Conservation (phyloP, 2,888 invertebrate genomes). For the Portevinia maculata region DNA sequence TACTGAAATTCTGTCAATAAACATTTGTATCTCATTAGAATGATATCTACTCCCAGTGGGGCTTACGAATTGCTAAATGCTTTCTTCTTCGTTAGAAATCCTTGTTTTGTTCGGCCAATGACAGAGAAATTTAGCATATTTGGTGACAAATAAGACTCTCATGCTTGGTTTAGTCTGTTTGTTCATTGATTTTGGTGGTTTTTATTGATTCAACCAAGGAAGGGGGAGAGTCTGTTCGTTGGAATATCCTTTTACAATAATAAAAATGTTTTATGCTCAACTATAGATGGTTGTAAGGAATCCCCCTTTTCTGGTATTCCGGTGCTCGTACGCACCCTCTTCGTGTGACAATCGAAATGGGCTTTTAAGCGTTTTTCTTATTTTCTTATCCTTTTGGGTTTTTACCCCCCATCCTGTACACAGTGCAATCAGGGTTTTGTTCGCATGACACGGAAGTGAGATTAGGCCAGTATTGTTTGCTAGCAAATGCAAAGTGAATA, state of each 20-base stretch:
- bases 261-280: conserved; percentile 70
- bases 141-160: conserved; percentile 51
- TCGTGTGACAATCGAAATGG: conserved; percentile 68
- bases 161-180: conserved; percentile 39
- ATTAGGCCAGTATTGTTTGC: conserved; percentile 75
- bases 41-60: conserved; percentile 44
- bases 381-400: conserved; percentile 68
- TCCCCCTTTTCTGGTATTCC: conserved; percentile 35
- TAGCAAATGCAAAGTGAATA: conserved; percentile 68
- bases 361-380: conserved; percentile 74
- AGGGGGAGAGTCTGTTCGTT: not conserved
- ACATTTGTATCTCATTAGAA: conserved; percentile 65
- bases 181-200: conserved; percentile 51
- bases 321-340: conserved; percentile 64
- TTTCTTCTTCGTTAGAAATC: conserved; percentile 44
- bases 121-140: conserved; percentile 48
- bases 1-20: conserved; percentile 36
- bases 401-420: conserved; percentile 1
- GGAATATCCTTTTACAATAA: conserved; percentile 59
- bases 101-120: conserved; percentile 68
- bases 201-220: conserved; percentile 23
- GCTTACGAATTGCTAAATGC: conserved; percentile 36
- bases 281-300: conserved; percentile 45
- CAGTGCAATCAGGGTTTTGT: conserved; percentile 71
- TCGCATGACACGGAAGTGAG: conserved; percentile 75